Conservation (phyloP, 1,140 invertebrate genomes). For the Melipona quadrifasciata region DNA sequence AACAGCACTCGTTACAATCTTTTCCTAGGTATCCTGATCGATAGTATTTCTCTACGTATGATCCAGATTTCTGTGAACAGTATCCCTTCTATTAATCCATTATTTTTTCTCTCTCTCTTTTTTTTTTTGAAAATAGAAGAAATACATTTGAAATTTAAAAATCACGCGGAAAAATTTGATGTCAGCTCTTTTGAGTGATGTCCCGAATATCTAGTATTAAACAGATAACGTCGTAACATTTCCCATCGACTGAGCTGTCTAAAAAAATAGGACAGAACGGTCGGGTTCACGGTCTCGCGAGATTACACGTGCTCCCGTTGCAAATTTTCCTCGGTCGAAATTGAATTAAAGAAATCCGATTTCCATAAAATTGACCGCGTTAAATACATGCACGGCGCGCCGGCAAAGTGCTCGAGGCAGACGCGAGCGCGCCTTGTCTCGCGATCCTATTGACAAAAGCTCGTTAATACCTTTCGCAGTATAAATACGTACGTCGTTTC, state of each 20-base stretch:
- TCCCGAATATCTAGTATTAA: no score
- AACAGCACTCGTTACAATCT: background rate
- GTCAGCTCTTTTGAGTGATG: no score
- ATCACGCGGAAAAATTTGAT: background rate
- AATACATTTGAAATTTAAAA: background rate
- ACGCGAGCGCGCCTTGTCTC: background rate
- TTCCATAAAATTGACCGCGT: conserved; percentile 34
- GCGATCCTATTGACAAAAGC: background rate
- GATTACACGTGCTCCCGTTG: background rate
- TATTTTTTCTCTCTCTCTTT: no score
- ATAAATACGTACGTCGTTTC: background rate
- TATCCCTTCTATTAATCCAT: no score
- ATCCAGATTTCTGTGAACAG: no score
- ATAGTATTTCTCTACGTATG: background rate
- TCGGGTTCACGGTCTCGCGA: background rate
- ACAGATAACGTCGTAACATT: no score
- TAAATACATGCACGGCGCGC: background rate
- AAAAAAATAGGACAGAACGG: background rate
- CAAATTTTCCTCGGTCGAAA: background rate
- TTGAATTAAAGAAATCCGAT: conserved; percentile 27
- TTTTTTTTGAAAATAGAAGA: background rate
- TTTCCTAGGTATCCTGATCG: background rate
- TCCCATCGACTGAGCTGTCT: no score
- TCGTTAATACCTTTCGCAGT: background rate
- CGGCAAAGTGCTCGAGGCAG: background rate